Evolutionary conservation across 1,140 invertebrate genomes (phyloP), one percentile per base, ranked within the genome.

Genomic region (Ruditapes philippinarum): DNA sequence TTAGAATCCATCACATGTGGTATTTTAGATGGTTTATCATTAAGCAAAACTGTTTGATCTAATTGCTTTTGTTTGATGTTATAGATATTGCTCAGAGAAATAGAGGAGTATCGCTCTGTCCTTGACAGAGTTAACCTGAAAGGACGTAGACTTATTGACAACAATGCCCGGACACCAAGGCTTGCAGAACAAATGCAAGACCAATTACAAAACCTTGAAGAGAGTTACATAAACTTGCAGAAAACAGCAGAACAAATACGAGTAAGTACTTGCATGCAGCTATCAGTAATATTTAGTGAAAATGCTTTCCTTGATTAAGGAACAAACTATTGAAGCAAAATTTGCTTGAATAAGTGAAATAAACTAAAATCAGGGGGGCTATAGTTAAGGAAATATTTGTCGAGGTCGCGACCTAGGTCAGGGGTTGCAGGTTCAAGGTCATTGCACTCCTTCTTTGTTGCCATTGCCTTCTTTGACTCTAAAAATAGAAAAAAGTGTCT

Each of bases 191-290:
- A 97, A 0, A 98, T 99, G 49, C 97, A 98, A 65, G 97, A 97
- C 40, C 98, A 99, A 95, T 93, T 99, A 25, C 97, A 97, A 92
- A 99, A 99, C 95, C 98, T 99, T 4, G 98, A 98, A 94, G 98
- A 99, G 28, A 99, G 98, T 93, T 99, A 99, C 94, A 97, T 98
- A 93, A 98, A 98, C 0, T 95, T 99, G 19, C 95, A 99, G 31
- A 97, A 98, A 54, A 99, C 98, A 22, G 98, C 98, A n/a, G 94
- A 98, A 33, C 98, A 99, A 95, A 99, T 99, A 90, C 98, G 98
- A 93, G 95, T 96, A 91, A 94, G 94, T 91, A 54, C 36, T 33
- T 38, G 82, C 68, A 73, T 84, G 82, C 19, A 49, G 82, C 62
- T 84, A 70, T 65, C n/a, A n/a, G 17, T 31, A 25, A 42, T 28